Evolutionary conservation across 2,888 invertebrate genomes (phyloP).

Genomic region (Sclerodermus sp.): DNA sequence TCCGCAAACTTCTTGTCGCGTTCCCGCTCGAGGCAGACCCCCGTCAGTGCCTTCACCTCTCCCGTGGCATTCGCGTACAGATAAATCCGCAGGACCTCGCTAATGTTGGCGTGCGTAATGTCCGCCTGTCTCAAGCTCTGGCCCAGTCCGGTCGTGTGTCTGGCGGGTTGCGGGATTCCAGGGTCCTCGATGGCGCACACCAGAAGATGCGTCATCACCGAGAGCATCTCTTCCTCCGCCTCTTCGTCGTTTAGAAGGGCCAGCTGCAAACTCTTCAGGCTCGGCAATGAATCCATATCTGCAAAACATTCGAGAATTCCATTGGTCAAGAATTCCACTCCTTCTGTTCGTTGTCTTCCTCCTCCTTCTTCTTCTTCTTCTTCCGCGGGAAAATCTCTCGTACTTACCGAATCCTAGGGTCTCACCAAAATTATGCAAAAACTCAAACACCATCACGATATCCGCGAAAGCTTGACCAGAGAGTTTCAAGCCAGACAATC

Average conservation of each 20-base stretch:
- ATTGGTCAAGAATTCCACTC: too few relatives aligned
- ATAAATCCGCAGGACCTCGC: constrained; percentile 90
- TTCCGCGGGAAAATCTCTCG: too few relatives aligned
- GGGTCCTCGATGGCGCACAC: constrained; percentile 93
- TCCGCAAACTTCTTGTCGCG: constrained; percentile 79
- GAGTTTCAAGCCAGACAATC: constrained; percentile 79
- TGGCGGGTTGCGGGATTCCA: constrained; percentile 85
- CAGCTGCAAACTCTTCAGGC: constrained; percentile 82
- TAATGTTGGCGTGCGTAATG: constrained; percentile 87
- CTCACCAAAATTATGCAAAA: constrained; percentile 93
- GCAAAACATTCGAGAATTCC: constrained; percentile 19
- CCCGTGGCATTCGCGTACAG: constrained; percentile 87
- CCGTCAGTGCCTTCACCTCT: constrained; percentile 78
- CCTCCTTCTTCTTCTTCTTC: too few relatives aligned
- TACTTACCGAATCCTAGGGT: constrained; percentile 87
- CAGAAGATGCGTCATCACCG: constrained; percentile 85
- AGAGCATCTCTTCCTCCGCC: constrained; percentile 81
- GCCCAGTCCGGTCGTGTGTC: constrained; percentile 86
- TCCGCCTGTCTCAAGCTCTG: constrained; percentile 88
- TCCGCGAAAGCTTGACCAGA: constrained; percentile 90
- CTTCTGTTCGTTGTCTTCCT: too few relatives aligned
- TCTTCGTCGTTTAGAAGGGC: constrained; percentile 81
- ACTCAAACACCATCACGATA: constrained; percentile 93
- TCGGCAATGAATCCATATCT: constrained; percentile 87
- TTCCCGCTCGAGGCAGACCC: constrained; percentile 80